These are phyloP conservation scores for Agrenia bidenticulata DNA, from an alignment of 2,888 invertebrate species.

Conservation along the genomic window DNA sequence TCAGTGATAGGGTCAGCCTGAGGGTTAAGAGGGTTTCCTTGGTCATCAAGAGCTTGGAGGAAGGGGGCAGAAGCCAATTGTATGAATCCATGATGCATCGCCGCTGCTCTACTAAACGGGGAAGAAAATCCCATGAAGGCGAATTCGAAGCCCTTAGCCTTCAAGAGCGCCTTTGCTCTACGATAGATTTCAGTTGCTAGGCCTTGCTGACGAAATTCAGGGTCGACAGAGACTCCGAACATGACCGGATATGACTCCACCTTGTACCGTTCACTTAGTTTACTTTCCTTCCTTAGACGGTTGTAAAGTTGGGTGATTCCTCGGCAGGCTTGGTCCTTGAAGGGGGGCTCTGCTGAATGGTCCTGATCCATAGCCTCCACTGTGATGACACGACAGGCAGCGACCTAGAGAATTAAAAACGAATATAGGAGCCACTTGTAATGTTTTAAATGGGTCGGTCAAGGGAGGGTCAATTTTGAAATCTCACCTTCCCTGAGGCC, in stretches of 20 bases:
- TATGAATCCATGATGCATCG: conserved; percentile 8
- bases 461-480: no score
- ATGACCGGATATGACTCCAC: conserved; percentile 3
- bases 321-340: background rate
- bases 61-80: background rate
- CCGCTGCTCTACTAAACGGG: conserved; percentile 9
- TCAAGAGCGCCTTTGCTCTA: conserved; percentile 8
- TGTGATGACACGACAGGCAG: conserved; percentile 7
- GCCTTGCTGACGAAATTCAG: conserved; percentile 2
- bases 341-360: no score
- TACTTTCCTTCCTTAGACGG: background rate
- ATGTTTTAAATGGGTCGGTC: no score
- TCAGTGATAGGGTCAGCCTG: conserved; percentile 1
- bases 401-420: conserved; percentile 1
- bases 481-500: conserved; percentile 8
- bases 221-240: conserved; percentile 13
- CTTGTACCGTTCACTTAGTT: background rate
- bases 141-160: background rate
- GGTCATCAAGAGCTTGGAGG: background rate
- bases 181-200: conserved; percentile 10
- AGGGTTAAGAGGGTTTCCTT: conserved; percentile 5
- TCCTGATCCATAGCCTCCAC: no score
- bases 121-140: background rate
- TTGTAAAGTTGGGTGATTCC: conserved; percentile 6
- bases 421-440: no score